These are phyloP conservation scores for Conomelus anceps DNA, from an alignment of 2,888 invertebrate species.

Conservation along the genomic window DNA sequence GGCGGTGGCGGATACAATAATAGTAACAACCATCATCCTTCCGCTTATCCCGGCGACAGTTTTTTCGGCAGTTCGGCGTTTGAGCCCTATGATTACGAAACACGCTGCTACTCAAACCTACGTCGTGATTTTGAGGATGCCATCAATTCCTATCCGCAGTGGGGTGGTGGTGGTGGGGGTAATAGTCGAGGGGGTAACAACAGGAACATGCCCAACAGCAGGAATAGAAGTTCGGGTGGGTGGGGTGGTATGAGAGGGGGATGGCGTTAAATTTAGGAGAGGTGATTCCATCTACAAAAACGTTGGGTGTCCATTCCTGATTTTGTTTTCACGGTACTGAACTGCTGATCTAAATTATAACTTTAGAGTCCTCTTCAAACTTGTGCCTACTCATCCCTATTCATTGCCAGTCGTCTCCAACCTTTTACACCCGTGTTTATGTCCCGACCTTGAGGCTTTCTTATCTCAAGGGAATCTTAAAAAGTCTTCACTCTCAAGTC, in stretches of 20 bases:
- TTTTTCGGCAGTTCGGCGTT: background rate
- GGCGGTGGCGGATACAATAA: background rate
- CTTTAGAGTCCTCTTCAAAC: too few relatives aligned
- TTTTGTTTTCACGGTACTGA: too few relatives aligned
- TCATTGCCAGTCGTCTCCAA: too few relatives aligned
- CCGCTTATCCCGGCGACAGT: background rate
- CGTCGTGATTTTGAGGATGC: constrained; percentile 34
- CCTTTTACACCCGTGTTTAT: too few relatives aligned
- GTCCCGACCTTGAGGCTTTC: too few relatives aligned
- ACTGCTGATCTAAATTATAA: too few relatives aligned
- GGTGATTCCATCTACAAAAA: too few relatives aligned
- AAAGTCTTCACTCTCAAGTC: too few relatives aligned
- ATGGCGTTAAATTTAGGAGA: background rate
- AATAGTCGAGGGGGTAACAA: background rate
- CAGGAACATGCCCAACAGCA: background rate
- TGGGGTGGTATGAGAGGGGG: too few relatives aligned
- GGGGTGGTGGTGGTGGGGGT: background rate
- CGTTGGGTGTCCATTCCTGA: too few relatives aligned
- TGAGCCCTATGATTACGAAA: background rate
- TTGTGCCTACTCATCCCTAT: too few relatives aligned
- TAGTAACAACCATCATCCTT: background rate
- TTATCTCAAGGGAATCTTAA: too few relatives aligned
- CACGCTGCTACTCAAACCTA: constrained; percentile 32
- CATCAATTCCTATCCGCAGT: constrained; percentile 25
- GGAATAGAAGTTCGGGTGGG: background rate